Conservation (phyloP, 2,888 invertebrate genomes). For the Folsomia manolachei region DNA sequence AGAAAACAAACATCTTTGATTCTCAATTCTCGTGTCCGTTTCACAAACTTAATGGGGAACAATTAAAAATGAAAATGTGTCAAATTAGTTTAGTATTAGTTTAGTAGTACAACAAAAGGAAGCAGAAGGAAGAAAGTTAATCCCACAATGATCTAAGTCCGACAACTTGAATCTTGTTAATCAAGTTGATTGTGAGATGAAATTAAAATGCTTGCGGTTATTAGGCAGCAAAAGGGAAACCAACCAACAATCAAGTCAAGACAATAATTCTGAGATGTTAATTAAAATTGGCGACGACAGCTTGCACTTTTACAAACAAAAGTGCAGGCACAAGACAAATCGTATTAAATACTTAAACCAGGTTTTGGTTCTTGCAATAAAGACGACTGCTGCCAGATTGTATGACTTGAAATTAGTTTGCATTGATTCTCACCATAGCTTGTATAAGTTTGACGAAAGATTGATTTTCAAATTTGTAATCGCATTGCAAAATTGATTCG, state of each 20-base stretch:
- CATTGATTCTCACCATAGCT: too few relatives aligned
- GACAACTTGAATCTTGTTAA: neutral
- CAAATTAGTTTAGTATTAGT: conserved; percentile 12
- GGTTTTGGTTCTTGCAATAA: too few relatives aligned
- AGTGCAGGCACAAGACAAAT: too few relatives aligned
- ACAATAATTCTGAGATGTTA: neutral
- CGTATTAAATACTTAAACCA: too few relatives aligned
- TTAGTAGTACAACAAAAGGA: too few relatives aligned
- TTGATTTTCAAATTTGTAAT: too few relatives aligned
- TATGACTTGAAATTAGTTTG: too few relatives aligned
- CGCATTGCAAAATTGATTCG: too few relatives aligned
- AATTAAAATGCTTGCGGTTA: neutral
- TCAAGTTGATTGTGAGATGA: conserved; percentile 2
- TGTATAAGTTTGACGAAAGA: too few relatives aligned
- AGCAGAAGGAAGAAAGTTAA: conserved; percentile 21
- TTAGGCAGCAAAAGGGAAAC: neutral
- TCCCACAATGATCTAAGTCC: neutral
- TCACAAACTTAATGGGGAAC: neutral
- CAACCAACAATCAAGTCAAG: neutral
- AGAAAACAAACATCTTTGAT: neutral
- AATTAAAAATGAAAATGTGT: conserved; percentile 5
- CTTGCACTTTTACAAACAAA: neutral
- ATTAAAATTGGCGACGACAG: neutral
- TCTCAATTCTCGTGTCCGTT: too few relatives aligned
- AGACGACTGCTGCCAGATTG: too few relatives aligned